Conservation (phyloP, 2,797 vertebrate species). For the Macropodus opercularis region DNA sequence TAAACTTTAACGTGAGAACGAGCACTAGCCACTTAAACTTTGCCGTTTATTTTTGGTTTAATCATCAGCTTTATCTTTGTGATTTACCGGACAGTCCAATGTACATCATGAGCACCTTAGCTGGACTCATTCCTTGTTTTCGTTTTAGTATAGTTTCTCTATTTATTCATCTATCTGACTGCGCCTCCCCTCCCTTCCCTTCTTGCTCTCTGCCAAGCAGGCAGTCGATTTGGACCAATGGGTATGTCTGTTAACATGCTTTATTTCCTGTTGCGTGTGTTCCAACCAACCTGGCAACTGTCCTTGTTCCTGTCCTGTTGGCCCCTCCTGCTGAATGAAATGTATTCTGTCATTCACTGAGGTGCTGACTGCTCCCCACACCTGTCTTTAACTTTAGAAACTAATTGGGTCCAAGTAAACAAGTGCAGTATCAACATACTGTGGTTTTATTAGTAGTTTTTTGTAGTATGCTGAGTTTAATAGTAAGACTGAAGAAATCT, state of each 20-base stretch:
- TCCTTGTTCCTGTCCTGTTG: slow-evolving; percentile 62
- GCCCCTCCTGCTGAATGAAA: slow-evolving; percentile 51
- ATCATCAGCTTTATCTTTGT: not conserved
- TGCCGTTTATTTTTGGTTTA: not conserved
- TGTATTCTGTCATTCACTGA: slow-evolving; percentile 47
- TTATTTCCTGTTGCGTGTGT: slow-evolving; percentile 66
- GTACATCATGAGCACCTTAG: slow-evolving; percentile 1
- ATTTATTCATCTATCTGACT: slow-evolving; percentile 67
- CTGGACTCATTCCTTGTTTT: slow-evolving; percentile 28
- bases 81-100: not conserved
- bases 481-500: too few species aligned
- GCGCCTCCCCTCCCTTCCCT: slow-evolving; percentile 59
- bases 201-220: slow-evolving; percentile 77
- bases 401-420: slow-evolving; percentile 2
- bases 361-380: not conserved
- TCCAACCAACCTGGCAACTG: slow-evolving; percentile 50
- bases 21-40: too few species aligned
- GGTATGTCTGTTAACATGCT: slow-evolving; percentile 82
- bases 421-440: not conserved
- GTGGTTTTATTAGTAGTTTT: not conserved
- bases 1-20: too few species aligned
- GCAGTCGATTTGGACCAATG: slow-evolving; percentile 85
- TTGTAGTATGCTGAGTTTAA: too few species aligned
- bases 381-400: slow-evolving; percentile 14
- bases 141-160: slow-evolving; percentile 29